phyloP scores from a whole-genome alignment of 2,888 invertebrate genomes.

The Rhogogaster chlorosoma region DNA sequence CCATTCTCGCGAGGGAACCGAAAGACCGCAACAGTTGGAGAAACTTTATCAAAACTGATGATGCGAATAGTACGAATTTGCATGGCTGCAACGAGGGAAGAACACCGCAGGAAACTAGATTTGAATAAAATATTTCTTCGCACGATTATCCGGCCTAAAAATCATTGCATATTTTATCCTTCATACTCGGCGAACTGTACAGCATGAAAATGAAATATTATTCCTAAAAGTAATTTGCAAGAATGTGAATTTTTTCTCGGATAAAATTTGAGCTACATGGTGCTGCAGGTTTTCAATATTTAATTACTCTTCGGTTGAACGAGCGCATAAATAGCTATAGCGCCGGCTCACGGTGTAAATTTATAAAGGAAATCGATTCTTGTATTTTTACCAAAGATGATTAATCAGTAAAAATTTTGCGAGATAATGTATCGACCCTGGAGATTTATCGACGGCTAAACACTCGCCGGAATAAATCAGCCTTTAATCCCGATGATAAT shows the following conservation, averaged over 20 bases:
- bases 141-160: neutral
- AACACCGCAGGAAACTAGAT: neutral
- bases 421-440: neutral
- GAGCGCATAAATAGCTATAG: neutral
- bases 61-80: neutral
- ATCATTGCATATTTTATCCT: neutral
- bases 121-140: neutral
- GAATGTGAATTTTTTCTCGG: neutral
- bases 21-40: slow-evolving; percentile 8
- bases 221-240: neutral
- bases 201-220: neutral
- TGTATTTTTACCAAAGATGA: neutral
- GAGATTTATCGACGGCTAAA: neutral
- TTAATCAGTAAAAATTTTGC: neutral
- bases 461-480: neutral
- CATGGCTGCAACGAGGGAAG: neutral
- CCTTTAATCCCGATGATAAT: neutral
- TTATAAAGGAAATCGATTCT: neutral
- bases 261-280: neutral
- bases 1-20: slow-evolving; percentile 13
- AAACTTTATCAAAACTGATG: slow-evolving; percentile 26
- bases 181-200: neutral
- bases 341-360: neutral
- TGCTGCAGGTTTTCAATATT: neutral
- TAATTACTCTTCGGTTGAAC: neutral